A percentile compares a stretch with the other conserved stretches of the same genome.
phyloP scores from a whole-genome alignment of 92 coral and sea anemone genomes.

The Phenganax marumi region DNA sequence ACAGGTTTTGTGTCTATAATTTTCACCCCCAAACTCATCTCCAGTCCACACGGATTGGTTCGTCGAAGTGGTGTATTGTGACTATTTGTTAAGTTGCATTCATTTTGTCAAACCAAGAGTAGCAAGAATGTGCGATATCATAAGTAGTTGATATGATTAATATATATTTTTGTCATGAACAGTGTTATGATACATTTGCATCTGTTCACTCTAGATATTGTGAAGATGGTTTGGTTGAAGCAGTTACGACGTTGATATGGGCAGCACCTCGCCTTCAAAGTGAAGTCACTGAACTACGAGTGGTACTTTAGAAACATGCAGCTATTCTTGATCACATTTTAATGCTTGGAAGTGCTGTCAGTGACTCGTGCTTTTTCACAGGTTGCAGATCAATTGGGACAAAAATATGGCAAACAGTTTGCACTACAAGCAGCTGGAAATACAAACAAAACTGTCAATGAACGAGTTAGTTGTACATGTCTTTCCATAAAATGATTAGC shows the following conservation, averaged over 20 bases:
- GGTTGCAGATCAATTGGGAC: slow-evolving; percentile 87
- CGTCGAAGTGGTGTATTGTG: too few species aligned
- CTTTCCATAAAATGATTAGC: background rate
- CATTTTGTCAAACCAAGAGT: too few species aligned
- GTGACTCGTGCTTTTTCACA: slow-evolving; percentile 30
- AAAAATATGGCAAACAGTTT: slow-evolving; percentile 95
- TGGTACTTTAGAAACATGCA: slow-evolving; percentile 30
- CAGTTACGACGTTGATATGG: slow-evolving; percentile 93
- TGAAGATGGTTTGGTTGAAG: slow-evolving; percentile 94
- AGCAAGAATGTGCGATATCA: too few species aligned
- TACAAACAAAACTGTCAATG: slow-evolving; percentile 80
- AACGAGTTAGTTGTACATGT: slow-evolving; percentile 62
- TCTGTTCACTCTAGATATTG: slow-evolving; percentile 57
- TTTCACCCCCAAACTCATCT: too few species aligned
- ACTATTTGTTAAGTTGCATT: too few species aligned
- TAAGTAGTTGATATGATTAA: too few species aligned
- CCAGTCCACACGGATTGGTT: too few species aligned
- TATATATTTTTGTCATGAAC: too few species aligned
- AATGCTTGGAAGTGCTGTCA: background rate
- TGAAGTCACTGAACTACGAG: slow-evolving; percentile 79
- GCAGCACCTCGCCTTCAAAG: slow-evolving; percentile 89
- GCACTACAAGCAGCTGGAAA: slow-evolving; percentile 82
- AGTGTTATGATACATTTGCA: too few species aligned
- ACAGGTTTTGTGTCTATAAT: too few species aligned
- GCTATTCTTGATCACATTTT: background rate